phyloP scores from a whole-genome alignment of 2,113 vertebrate species.

The Etheostoma spectabile region DNA sequence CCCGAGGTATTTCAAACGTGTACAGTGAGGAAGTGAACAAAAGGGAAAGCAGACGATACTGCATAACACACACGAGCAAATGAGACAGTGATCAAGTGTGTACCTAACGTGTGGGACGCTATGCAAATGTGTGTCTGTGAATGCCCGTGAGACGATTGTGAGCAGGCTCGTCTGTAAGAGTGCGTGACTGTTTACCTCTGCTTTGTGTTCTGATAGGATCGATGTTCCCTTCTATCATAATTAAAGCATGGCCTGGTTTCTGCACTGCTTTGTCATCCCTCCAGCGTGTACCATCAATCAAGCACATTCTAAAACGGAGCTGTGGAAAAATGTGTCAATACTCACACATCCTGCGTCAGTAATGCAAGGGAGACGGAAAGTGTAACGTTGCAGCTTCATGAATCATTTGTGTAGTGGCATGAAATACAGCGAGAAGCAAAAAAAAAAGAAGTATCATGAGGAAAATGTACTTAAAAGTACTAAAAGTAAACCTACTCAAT shows the following conservation, averaged over 20 bases:
- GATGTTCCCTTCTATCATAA: slow-evolving; percentile 36
- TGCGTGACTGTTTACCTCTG: not conserved
- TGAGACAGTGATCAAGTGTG: not conserved
- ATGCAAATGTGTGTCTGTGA: slow-evolving; percentile 33
- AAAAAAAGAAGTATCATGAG: not conserved
- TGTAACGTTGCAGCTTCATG: not conserved
- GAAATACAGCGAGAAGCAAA: not conserved
- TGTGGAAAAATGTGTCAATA: not conserved
- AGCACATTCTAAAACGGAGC: slow-evolving; percentile 2
- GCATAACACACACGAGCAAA: not conserved
- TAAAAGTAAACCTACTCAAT: no score
- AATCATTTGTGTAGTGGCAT: not conserved
- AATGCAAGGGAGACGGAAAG: not conserved
- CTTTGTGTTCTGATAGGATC: slow-evolving; percentile 44
- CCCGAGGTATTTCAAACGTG: not conserved
- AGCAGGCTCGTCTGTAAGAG: not conserved
- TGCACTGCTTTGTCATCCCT: slow-evolving; percentile 46
- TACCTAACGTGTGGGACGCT: slow-evolving; percentile 16
- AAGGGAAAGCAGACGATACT: not conserved
- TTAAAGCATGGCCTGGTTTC: slow-evolving; percentile 54
- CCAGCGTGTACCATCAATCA: slow-evolving; percentile 6
- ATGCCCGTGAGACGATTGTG: not conserved
- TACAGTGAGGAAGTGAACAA: not conserved
- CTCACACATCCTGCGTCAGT: not conserved
- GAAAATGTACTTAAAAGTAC: no score